Percentiles rank a stretch among this genome's conserved stretches.
These are phyloP conservation scores for Hermatobates lingyangjiaoensis DNA, from an alignment of 1,140 invertebrate genomes.

Conservation along the genomic window DNA sequence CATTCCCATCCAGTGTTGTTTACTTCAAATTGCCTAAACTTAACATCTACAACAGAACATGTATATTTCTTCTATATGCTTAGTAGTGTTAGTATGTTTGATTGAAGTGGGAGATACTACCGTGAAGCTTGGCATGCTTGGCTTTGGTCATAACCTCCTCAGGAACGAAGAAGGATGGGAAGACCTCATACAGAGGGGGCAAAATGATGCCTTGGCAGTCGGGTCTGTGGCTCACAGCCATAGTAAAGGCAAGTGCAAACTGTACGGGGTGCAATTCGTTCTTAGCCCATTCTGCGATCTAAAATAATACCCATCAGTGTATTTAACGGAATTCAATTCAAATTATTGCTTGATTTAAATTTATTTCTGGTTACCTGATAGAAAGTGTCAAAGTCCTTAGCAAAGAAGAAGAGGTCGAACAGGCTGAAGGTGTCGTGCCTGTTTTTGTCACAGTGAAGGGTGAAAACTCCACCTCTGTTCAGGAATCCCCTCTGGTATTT, in stretches of 20 bases:
- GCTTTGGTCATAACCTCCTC: slow-evolving; percentile 35
- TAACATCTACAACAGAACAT: background rate
- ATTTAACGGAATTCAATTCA: background rate
- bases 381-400: slow-evolving; percentile 29
- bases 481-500: slow-evolving; percentile 34
- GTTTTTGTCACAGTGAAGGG: slow-evolving; percentile 35
- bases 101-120: background rate
- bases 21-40: background rate
- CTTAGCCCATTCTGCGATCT: slow-evolving; percentile 39
- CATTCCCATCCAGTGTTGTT: background rate
- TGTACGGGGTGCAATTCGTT: slow-evolving; percentile 37
- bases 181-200: slow-evolving; percentile 45
- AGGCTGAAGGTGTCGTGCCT: slow-evolving; percentile 35
- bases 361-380: slow-evolving; percentile 9
- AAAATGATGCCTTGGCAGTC: slow-evolving; percentile 37
- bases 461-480: slow-evolving; percentile 37
- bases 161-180: slow-evolving; percentile 41
- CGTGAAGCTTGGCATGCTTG: slow-evolving; percentile 23
- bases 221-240: slow-evolving; percentile 36
- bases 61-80: background rate
- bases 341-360: background rate
- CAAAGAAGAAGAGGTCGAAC: slow-evolving; percentile 45
- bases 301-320: background rate
- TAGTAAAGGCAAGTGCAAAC: slow-evolving; percentile 38
- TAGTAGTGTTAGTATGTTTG: background rate